A percentile compares a stretch with the other conserved stretches of the same genome.
These are phyloP conservation scores for Drosophila funebris DNA, from an alignment of 1,140 invertebrate species.

Conservation along the genomic window DNA sequence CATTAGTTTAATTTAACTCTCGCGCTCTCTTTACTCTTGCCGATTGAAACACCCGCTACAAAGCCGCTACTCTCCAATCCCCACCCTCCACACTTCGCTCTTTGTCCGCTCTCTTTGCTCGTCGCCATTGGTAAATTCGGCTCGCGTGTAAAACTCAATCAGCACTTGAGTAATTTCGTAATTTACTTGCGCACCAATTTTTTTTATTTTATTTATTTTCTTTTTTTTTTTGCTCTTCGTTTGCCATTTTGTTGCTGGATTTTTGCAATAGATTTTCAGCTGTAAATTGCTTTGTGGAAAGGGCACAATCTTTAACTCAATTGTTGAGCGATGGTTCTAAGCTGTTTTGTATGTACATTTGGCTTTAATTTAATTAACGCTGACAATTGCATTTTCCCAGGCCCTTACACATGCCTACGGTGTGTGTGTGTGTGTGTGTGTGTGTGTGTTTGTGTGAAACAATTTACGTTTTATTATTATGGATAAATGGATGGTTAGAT, in stretches of 20 bases:
- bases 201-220: conserved; percentile 26
- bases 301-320: conserved; percentile 17
- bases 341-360: conserved; percentile 17
- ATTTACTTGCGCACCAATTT: conserved; percentile 70
- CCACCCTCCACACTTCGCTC: neutral
- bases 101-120: neutral
- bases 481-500: too few relatives aligned
- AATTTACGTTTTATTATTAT: conserved; percentile 35
- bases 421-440: neutral
- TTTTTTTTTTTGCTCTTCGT: neutral
- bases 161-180: conserved; percentile 66
- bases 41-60: conserved; percentile 11
- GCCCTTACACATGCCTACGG: neutral
- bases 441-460: conserved; percentile 23
- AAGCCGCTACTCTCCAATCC: neutral
- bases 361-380: conserved; percentile 50
- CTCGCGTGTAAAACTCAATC: conserved; percentile 48
- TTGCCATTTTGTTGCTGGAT: conserved; percentile 18
- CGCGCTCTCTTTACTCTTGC: conserved; percentile 7
- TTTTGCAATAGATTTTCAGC: conserved; percentile 23
- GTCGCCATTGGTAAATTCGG: conserved; percentile 34
- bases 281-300: conserved; percentile 23
- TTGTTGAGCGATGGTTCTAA: conserved; percentile 35
- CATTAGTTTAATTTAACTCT: conserved; percentile 45
- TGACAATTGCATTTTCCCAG: conserved; percentile 45